Evolutionary conservation across 2,888 invertebrate genomes (phyloP).

Genomic region (Prenolepis imparis): DNA sequence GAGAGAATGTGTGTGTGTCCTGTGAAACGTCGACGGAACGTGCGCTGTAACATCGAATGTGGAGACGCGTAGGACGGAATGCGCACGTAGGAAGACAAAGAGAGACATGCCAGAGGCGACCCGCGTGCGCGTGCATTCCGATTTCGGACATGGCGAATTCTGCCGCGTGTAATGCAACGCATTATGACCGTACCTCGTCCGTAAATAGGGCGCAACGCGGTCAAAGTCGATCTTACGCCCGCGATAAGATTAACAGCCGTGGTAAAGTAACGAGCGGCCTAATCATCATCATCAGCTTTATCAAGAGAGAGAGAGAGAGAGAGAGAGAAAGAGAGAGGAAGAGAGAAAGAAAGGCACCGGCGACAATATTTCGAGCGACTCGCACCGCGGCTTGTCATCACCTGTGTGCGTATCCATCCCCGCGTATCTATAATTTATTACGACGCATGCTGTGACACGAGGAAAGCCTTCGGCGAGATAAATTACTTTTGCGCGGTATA

Average conservation of each 20-base stretch:
- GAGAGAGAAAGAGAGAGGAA: too few relatives aligned
- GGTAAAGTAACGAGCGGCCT: background rate
- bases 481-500: slow-evolving; percentile 33
- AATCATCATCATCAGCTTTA: slow-evolving; percentile 12
- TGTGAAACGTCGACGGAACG: background rate
- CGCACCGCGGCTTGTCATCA: slow-evolving; percentile 21
- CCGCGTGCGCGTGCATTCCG: slow-evolving; percentile 36
- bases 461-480: slow-evolving; percentile 21
- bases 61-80: slow-evolving; percentile 19
- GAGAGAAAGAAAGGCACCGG: too few relatives aligned
- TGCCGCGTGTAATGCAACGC: slow-evolving; percentile 5
- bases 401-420: background rate
- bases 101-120: slow-evolving; percentile 32
- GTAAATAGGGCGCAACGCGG: background rate
- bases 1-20: background rate
- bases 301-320: background rate
- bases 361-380: background rate
- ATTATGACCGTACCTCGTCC: background rate
- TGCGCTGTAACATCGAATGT: slow-evolving; percentile 23
- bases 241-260: slow-evolving; percentile 19
- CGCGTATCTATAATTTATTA: slow-evolving; percentile 39
- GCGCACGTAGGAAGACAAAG: slow-evolving; percentile 48
- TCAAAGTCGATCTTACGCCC: background rate
- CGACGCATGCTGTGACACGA: background rate
- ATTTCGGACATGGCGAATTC: slow-evolving; percentile 35